Evolutionary conservation across 2,113 vertebrate species (phyloP), one percentile per base, ranked within the genome.

Genomic region (Nerophis lumbriciformis): DNA sequence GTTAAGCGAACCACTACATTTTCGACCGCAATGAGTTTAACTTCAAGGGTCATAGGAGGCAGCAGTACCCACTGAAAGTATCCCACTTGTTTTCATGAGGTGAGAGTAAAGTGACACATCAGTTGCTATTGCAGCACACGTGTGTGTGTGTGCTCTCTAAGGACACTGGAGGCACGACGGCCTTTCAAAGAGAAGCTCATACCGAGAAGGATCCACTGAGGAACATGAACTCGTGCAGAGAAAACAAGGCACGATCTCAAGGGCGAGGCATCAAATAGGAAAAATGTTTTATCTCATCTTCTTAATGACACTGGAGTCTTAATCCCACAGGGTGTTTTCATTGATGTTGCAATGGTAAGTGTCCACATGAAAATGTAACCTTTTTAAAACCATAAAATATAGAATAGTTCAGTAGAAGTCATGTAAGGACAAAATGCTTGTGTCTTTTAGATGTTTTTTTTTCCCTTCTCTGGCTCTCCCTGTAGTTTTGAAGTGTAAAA

Each of bases 101-200:
- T 65, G 48, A 61, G 48, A 52, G 68, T 71, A 58, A 71, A 74
- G 71, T 67, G 68, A 58, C 69, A 63, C 5, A 19, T 70, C 72
- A 65, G 53, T 66, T 48, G 65, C 49, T 45, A 53, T 84, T 68
- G 63, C 68, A 38, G 52, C 48, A 63, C 69, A 19, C n/a, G n/a
- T n/a, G 79, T 37, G 59, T 45, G 53, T 48, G 4, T 38, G 45
- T 8, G 1, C 28, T 42, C 62, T 73, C 56, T 69, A 75, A 73
- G 61, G 60, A 76, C 68, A 62, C 56, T 44, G 53, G 71, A 75
- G 73, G 38, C 55, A 59, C 14, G 54, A 19, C 48, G 70, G 59
- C 72, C 59, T 68, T 64, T 70, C 38, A 48, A 19, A 57, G 15
- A 53, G 39, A 59, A 59, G 52, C 49, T 61, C 45, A 68, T 55